Percentiles rank a stretch among this genome's conserved stretches.
Evolutionary conservation across 2,797 vertebrate genomes (phyloP).

Genomic region (Sarcoramphus papa): DNA sequence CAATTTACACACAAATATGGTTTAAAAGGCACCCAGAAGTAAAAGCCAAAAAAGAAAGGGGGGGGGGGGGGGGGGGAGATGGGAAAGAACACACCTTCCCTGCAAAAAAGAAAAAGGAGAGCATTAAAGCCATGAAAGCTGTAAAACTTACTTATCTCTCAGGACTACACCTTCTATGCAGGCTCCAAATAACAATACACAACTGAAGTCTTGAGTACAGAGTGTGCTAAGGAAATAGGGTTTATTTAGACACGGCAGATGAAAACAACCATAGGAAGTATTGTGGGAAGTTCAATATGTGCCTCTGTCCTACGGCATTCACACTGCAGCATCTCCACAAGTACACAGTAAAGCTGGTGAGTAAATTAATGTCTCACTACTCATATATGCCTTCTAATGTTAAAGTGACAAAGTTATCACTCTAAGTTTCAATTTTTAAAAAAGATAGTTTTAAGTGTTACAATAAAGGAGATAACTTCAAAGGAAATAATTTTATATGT

Average conservation of each 20-base stretch:
- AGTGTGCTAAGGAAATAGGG: slow-evolving; percentile 27
- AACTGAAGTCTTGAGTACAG: slow-evolving; percentile 85
- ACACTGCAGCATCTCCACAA: background rate
- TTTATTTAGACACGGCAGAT: background rate
- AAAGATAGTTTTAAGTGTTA: background rate
- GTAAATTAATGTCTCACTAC: background rate
- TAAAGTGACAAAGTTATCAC: background rate
- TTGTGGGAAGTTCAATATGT: background rate
- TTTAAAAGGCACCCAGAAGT: background rate
- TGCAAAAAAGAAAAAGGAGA: background rate
- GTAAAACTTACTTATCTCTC: slow-evolving; percentile 87
- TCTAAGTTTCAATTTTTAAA: background rate
- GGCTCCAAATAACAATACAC: slow-evolving; percentile 92
- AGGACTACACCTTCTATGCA: slow-evolving; percentile 96
- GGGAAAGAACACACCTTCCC: background rate
- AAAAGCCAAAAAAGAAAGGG: background rate
- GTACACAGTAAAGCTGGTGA: background rate
- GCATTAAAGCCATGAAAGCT: background rate
- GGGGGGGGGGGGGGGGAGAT: background rate
- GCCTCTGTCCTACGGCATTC: background rate
- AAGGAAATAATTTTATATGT: background rate
- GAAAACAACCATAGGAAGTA: background rate
- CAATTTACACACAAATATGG: background rate
- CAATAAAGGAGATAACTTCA: background rate
- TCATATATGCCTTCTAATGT: background rate